Percentiles rank a stretch among this genome's conserved stretches.
Conservation (phyloP, 2,888 invertebrate genomes). For the Drosophila hawaiiensis region DNA sequence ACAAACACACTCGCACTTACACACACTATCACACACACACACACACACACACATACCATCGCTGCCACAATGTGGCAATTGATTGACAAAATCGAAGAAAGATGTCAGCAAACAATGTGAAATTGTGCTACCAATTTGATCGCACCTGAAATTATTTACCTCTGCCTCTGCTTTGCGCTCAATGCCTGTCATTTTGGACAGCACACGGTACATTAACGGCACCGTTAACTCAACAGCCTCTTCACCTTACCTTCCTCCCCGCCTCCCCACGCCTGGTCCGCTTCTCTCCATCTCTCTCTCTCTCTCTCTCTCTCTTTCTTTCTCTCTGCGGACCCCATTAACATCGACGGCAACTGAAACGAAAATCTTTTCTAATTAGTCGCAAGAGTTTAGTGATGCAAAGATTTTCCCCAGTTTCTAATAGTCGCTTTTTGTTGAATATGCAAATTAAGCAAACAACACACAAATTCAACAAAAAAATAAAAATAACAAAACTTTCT, state of each 20-base stretch:
- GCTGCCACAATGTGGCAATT: constrained; percentile 68
- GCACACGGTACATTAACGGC: constrained; percentile 57
- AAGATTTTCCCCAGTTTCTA: constrained; percentile 59
- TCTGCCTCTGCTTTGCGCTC: constrained; percentile 9
- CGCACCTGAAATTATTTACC: constrained; percentile 51
- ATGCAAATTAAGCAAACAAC: constrained; percentile 65
- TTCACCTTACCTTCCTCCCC: background rate
- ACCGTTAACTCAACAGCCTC: constrained; percentile 60
- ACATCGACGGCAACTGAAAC: constrained; percentile 55
- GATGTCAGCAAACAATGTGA: constrained; percentile 68
- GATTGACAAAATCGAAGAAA: constrained; percentile 69
- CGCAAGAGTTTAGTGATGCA: constrained; percentile 60
- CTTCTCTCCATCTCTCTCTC: background rate
- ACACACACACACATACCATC: constrained; percentile 19
- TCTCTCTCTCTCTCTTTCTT: background rate
- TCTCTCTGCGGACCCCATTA: constrained; percentile 21
- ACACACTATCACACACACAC: background rate
- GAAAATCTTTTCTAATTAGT: constrained; percentile 70
- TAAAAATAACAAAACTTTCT: constrained; percentile 64
- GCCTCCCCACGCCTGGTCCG: background rate
- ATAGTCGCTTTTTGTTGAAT: constrained; percentile 58
- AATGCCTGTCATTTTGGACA: constrained; percentile 30
- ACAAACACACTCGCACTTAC: constrained; percentile 6
- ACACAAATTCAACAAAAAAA: constrained; percentile 30
- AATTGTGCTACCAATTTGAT: constrained; percentile 70